A percentile compares a stretch with the other conserved stretches of the same genome.
phyloP scores from a whole-genome alignment of 2,888 invertebrate genomes.

The Caenorhabditis plicata region DNA sequence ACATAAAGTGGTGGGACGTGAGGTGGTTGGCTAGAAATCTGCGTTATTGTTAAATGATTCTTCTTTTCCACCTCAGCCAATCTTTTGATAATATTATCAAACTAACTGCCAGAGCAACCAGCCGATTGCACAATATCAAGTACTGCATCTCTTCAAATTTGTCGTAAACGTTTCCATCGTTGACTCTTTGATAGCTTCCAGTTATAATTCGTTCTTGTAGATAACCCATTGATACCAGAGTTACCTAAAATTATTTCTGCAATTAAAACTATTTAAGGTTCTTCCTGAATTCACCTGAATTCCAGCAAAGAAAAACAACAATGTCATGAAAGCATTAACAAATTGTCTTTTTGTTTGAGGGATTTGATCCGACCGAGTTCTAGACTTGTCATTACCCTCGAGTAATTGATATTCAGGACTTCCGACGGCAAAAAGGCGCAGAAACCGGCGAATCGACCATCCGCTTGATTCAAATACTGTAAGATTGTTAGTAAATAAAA shows the following conservation, averaged over 20 bases:
- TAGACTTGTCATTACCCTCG: slow-evolving; percentile 16
- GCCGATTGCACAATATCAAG: slow-evolving; percentile 89
- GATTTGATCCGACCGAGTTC: slow-evolving; percentile 9
- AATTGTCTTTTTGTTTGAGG: slow-evolving; percentile 24
- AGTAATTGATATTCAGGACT: slow-evolving; percentile 48
- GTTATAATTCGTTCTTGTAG: slow-evolving; percentile 99
- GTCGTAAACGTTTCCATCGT: slow-evolving; percentile 62
- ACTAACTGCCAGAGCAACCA: slow-evolving; percentile 80
- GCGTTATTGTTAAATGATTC: no score
- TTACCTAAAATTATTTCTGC: no score
- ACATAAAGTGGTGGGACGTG: slow-evolving; percentile 87
- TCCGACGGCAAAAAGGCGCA: slow-evolving; percentile 54
- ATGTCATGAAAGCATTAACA: slow-evolving; percentile 34
- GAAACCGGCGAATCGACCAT: slow-evolving; percentile 10
- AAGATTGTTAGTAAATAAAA: neutral
- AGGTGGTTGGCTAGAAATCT: slow-evolving; percentile 71
- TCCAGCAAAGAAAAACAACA: slow-evolving; percentile 82
- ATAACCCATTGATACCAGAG: slow-evolving; percentile 85
- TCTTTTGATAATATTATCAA: slow-evolving; percentile 70
- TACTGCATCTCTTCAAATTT: slow-evolving; percentile 92
- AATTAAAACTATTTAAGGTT: no score
- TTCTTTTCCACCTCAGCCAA: slow-evolving; percentile 48
- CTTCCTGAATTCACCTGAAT: no score
- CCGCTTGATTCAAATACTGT: slow-evolving; percentile 18
- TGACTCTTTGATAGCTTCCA: slow-evolving; percentile 65